Conservation (phyloP, 2,113 vertebrate species). For the Bujurquina vittata region DNA sequence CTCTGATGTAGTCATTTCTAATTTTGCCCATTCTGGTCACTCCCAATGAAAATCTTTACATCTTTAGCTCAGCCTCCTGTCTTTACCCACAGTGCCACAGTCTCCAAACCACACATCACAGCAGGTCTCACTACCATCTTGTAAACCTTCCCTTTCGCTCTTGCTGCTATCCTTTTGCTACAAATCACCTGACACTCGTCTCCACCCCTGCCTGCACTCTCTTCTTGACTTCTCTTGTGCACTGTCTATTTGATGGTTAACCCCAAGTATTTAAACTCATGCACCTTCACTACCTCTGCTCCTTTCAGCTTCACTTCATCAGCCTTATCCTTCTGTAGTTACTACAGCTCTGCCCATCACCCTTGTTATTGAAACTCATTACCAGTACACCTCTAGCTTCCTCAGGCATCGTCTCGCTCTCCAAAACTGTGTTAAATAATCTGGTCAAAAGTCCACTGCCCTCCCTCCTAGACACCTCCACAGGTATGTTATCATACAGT, state of each 20-base stretch:
- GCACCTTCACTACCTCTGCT: neutral
- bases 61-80: too few species aligned
- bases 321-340: neutral
- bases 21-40: too few species aligned
- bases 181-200: neutral
- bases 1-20: neutral
- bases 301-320: neutral
- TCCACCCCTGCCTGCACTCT: accelerated
- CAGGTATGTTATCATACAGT: neutral
- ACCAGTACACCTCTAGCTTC: too few species aligned
- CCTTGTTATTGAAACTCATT: too few species aligned
- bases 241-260: neutral
- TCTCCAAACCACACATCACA: too few species aligned
- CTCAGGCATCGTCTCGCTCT: too few species aligned
- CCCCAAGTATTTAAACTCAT: neutral
- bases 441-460: neutral
- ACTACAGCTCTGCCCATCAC: neutral
- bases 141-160: neutral
- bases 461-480: neutral
- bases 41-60: too few species aligned
- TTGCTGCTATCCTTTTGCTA: neutral
- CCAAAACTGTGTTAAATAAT: neutral
- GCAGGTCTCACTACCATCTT: too few species aligned
- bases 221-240: neutral
- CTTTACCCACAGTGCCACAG: too few species aligned